Conservation (phyloP, 2,888 invertebrate species). For the Lumbricus terrestris region DNA sequence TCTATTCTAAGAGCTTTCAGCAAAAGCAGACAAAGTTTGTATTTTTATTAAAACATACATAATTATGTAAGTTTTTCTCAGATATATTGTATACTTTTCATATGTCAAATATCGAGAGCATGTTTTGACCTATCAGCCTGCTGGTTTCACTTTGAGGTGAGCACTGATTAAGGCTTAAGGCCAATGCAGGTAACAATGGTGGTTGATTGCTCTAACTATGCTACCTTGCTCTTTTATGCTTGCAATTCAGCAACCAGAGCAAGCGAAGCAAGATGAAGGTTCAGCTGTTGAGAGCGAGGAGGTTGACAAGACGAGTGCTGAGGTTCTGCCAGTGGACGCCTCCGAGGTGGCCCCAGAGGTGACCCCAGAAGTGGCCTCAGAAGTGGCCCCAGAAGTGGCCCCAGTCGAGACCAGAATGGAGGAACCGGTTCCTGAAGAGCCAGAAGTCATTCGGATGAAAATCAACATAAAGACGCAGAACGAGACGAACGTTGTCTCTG, state of each 20-base stretch:
- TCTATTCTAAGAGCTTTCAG: too few species aligned
- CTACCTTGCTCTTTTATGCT: not conserved
- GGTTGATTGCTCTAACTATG: not conserved
- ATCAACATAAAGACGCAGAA: not conserved
- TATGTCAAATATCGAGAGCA: too few species aligned
- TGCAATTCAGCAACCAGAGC: not conserved
- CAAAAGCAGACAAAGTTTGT: too few species aligned
- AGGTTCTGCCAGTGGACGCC: not conserved
- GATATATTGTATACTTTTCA: too few species aligned
- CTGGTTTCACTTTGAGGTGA: not conserved
- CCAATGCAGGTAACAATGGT: not conserved
- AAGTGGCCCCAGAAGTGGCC: not conserved
- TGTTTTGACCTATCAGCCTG: not conserved
- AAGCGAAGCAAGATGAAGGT: not conserved
- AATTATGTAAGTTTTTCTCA: too few species aligned
- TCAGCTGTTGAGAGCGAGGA: not conserved
- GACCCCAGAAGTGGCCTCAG: not conserved
- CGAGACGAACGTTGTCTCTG: not conserved
- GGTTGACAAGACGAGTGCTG: not conserved
- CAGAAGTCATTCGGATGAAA: not conserved
- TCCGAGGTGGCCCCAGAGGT: too few species aligned
- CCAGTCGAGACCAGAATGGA: not conserved
- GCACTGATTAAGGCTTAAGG: not conserved
- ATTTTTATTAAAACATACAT: too few species aligned
- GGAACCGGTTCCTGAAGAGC: not conserved